Conservation (phyloP, 2,888 invertebrate species). For the Orchestes rusci region DNA sequence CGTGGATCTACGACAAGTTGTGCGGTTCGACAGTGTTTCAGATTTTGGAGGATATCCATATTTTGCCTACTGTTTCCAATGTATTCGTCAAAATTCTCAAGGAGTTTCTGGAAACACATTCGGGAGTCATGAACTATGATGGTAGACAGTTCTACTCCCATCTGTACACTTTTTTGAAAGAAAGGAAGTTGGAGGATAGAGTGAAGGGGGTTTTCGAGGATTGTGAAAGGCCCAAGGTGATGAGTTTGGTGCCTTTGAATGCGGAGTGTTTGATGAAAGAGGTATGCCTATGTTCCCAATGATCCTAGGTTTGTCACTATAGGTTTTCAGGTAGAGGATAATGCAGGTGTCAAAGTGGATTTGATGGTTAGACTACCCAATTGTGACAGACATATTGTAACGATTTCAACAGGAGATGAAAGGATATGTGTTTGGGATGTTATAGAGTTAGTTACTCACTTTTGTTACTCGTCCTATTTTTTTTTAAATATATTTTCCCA, state of each 20-base stretch:
- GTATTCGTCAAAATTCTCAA: constrained; percentile 47
- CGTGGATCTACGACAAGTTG: constrained; percentile 75
- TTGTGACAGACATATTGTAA: constrained; percentile 66
- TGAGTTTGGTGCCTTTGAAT: constrained; percentile 55
- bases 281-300: no score
- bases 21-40: constrained; percentile 70
- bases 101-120: constrained; percentile 55
- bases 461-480: not conserved
- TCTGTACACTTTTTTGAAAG: constrained; percentile 48
- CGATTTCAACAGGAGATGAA: constrained; percentile 64
- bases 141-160: constrained; percentile 77
- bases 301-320: no score
- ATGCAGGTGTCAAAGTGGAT: constrained; percentile 44
- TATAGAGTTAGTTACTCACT: constrained; percentile 42
- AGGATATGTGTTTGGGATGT: constrained; percentile 81
- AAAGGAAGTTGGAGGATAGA: constrained; percentile 34
- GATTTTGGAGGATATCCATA: constrained; percentile 66
- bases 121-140: constrained; percentile 70
- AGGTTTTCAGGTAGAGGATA: constrained; percentile 10
- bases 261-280: constrained; percentile 28
- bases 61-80: constrained; percentile 35
- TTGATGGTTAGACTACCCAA: constrained; percentile 56
- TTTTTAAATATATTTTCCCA: not conserved
- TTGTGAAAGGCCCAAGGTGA: constrained; percentile 51
- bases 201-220: constrained; percentile 45